phyloP scores from a whole-genome alignment of 2,113 vertebrate species.

The Sterrhoptilus dennistouni region DNA sequence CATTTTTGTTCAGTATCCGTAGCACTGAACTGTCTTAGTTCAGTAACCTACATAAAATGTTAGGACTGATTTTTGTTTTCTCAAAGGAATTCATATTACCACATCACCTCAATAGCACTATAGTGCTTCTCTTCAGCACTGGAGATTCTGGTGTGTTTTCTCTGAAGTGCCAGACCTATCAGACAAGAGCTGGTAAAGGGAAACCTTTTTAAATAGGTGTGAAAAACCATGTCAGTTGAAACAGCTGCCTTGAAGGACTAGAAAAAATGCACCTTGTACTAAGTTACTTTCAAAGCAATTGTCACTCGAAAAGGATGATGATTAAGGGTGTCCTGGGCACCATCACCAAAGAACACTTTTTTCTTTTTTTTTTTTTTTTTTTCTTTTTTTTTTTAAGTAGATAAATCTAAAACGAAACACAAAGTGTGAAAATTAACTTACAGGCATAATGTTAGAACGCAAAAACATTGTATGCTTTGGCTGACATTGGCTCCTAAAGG shows the following conservation, averaged over 20 bases:
- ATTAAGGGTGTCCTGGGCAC: not conserved
- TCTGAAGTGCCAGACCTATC: not conserved
- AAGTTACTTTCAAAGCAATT: not conserved
- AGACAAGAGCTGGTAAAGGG: not conserved
- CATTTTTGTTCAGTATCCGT: not conserved
- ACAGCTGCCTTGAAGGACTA: not conserved
- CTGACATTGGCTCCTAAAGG: not conserved
- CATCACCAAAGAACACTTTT: not conserved
- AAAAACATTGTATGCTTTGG: not conserved
- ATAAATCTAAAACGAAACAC: not conserved
- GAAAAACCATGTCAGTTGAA: not conserved
- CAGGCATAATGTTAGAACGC: not conserved
- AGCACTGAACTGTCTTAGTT: not conserved
- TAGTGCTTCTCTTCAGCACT: not conserved
- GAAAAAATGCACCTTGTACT: not conserved
- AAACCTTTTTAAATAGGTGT: not conserved
- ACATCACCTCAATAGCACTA: not conserved
- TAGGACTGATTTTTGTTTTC: not conserved
- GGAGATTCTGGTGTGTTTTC: not conserved
- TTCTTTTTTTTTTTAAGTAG: not conserved
- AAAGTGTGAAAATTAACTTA: not conserved
- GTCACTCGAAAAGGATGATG: not conserved
- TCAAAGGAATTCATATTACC: not conserved
- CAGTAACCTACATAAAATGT: not conserved
- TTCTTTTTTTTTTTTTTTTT: not conserved